A percentile compares a stretch with the other conserved stretches of the same genome.
These are phyloP conservation scores for Stylophora pistillata DNA, from an alignment of 64 coral and sea anemone genomes.

Conservation along the genomic window DNA sequence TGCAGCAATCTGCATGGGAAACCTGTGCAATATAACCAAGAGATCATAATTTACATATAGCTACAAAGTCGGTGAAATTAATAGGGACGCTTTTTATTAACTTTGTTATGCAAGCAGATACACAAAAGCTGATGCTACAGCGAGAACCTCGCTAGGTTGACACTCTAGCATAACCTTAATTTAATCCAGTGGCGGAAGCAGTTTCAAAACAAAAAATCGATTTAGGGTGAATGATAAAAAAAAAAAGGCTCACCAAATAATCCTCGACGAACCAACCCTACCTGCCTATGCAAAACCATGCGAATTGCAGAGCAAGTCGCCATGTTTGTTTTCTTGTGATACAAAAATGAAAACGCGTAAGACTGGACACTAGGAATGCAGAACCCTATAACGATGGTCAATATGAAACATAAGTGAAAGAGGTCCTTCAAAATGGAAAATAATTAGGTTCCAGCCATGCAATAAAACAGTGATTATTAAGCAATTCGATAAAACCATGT, in stretches of 20 bases:
- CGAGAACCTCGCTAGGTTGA: not conserved
- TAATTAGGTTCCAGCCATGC: too few species aligned
- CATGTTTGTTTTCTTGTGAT: slow-evolving; percentile 9
- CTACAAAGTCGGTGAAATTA: too few species aligned
- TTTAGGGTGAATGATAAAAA: not conserved
- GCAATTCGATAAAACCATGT: too few species aligned
- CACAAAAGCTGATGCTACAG: not conserved
- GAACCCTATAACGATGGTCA: too few species aligned
- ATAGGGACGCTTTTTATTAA: too few species aligned
- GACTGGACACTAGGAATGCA: too few species aligned
- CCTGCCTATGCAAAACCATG: slow-evolving; percentile 23
- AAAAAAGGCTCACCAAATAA: slow-evolving; percentile 60
- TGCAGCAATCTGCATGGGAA: not conserved
- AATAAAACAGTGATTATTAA: too few species aligned
- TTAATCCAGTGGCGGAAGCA: too few species aligned
- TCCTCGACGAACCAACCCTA: slow-evolving; percentile 36
- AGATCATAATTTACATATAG: not conserved
- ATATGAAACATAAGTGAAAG: too few species aligned
- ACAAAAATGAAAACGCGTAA: too few species aligned
- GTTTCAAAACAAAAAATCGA: too few species aligned
- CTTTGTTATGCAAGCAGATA: not conserved
- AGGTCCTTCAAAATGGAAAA: too few species aligned
- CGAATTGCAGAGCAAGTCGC: slow-evolving; percentile 27
- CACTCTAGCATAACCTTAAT: not conserved
- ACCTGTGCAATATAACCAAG: not conserved